phyloP scores from a whole-genome alignment of 2,113 vertebrate species.

The Saguinus midas region DNA sequence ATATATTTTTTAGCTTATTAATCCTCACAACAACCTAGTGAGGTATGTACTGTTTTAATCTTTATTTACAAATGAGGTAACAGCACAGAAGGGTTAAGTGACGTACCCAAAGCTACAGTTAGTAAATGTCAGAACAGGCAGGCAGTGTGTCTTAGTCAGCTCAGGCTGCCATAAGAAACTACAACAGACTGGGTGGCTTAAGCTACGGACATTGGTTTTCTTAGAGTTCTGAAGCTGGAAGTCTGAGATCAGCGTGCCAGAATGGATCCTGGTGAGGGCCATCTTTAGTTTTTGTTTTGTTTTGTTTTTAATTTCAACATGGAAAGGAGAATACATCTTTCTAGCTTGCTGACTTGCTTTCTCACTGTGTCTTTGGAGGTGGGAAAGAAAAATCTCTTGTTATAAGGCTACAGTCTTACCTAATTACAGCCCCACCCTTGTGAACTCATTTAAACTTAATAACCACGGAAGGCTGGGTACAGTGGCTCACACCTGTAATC shows the following conservation, averaged over 20 bases:
- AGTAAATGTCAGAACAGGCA: background rate
- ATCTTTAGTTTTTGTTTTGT: background rate
- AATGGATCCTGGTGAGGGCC: background rate
- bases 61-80: slow-evolving; percentile 26
- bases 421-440: background rate
- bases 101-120: background rate
- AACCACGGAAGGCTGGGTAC: background rate
- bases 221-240: background rate
- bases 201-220: background rate
- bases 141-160: background rate
- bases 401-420: background rate
- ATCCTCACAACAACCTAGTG: background rate
- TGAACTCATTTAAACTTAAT: background rate
- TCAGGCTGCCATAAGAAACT: background rate
- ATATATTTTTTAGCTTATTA: background rate
- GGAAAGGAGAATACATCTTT: background rate
- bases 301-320: too few relatives aligned
- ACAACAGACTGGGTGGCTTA: background rate
- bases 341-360: background rate
- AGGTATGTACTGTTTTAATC: background rate
- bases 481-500: too few relatives aligned
- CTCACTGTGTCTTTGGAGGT: background rate
- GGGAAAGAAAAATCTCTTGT: background rate
- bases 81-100: background rate
- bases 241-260: background rate